Evolutionary conservation across 2,797 vertebrate species (phyloP), one percentile per base, ranked within the genome.

Genomic region (Pelochelys cantorii): DNA sequence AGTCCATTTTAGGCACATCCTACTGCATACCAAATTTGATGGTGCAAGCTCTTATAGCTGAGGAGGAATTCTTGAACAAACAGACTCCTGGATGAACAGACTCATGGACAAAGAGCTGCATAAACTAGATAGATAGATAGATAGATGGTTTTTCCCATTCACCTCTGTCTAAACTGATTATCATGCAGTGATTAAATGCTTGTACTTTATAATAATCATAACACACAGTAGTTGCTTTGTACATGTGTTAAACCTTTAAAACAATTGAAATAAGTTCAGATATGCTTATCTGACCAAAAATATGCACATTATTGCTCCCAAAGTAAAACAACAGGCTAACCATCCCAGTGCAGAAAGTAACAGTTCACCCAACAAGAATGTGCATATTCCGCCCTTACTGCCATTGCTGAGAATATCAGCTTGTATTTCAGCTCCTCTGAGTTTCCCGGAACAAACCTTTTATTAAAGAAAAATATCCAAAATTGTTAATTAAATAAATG

Each of bases 401-500:
- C 65, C 81, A 8, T 22, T 89, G 84, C 0, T 12, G 80, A 5
- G 85, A 90, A 82, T 94, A 87, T 91, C 80, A 20, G 81, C 87
- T 94, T 86, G 80, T 90, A 85, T 92, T 95, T 96, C 91, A 89
- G 78, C 93, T n/a, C 82, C 93, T 84, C 34, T 29, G 80, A 95
- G 77, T 37, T 93, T 96, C 93, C 81, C 82, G 92, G 57, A 2
- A 23, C 62, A 94, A 94, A 93, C 68, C 90, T 95, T 95, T 93
- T 85, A 93, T 95, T 96, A 97, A 95, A 85, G 82, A 54, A 54
- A 54, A 54, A 54, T 12, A 85, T 31, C 59, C 29, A 88, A 95
- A 95, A 80, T 48, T 95, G 86, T 89, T 90, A 94, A 95, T 95
- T 97, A 94, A 94, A 95, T 96, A 95, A 93, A 94, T 85, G 92